Percentiles rank a stretch among this genome's conserved stretches.
Evolutionary conservation across 2,888 invertebrate genomes (phyloP).

Genomic region (Euzophera pinguis): DNA sequence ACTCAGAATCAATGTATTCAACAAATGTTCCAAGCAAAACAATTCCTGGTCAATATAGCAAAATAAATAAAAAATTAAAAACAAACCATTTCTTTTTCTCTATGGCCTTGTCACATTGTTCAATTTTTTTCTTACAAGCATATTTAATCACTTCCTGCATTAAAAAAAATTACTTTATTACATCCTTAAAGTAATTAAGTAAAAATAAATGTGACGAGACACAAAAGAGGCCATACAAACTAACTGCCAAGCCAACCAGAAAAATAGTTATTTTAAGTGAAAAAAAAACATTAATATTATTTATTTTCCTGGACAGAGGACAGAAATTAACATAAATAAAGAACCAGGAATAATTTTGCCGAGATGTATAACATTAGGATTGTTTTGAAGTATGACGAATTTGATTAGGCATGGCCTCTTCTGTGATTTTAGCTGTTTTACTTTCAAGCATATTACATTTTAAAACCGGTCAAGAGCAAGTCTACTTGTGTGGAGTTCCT

Average conservation of each 20-base stretch:
- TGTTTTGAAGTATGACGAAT: slow-evolving; percentile 5
- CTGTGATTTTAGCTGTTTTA: slow-evolving; percentile 23
- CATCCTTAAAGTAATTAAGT: slow-evolving; percentile 13
- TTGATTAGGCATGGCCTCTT: slow-evolving; percentile 33
- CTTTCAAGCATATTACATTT: slow-evolving; percentile 6
- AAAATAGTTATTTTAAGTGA: not conserved
- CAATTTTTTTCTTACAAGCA: slow-evolving; percentile 47
- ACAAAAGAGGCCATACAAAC: slow-evolving; percentile 42
- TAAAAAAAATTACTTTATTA: slow-evolving; percentile 27
- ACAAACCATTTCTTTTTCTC: slow-evolving; percentile 65
- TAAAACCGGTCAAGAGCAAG: not conserved
- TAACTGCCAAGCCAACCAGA: not conserved
- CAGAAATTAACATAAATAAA: not conserved
- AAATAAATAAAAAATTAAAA: slow-evolving; percentile 31
- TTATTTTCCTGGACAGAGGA: not conserved
- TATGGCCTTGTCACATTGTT: slow-evolving; percentile 50
- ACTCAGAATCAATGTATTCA: no score
- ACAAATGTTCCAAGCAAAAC: slow-evolving; percentile 12
- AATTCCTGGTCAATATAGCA: slow-evolving; percentile 54
- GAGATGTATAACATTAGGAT: not conserved
- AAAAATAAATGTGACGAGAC: slow-evolving; percentile 19
- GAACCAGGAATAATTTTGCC: slow-evolving; percentile 21
- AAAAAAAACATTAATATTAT: not conserved
- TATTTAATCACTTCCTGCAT: slow-evolving; percentile 50
- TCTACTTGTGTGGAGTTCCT: not conserved